These are phyloP conservation scores for Helicorthomorpha holstii DNA, from an alignment of 1,140 invertebrate species.

Conservation along the genomic window DNA sequence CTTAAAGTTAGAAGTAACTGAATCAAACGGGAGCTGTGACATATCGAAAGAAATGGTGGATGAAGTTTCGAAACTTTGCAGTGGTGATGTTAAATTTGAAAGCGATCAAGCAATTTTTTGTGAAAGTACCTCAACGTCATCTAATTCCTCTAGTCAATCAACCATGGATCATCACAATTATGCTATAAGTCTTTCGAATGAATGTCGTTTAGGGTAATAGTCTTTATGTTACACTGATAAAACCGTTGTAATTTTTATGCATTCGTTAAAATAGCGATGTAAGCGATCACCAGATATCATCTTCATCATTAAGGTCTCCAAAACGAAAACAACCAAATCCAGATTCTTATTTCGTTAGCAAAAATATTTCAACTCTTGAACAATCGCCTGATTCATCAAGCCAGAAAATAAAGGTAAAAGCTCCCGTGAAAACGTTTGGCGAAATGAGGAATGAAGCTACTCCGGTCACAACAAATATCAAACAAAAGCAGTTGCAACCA, in stretches of 20 bases:
- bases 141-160: background rate
- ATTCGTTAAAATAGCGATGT: conserved; percentile 16
- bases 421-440: too few species aligned
- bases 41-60: conserved; percentile 13
- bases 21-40: conserved; percentile 25
- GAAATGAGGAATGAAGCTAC: background rate
- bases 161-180: conserved; percentile 22
- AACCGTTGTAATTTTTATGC: too few species aligned
- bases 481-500: background rate
- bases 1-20: conserved; percentile 28
- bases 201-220: background rate
- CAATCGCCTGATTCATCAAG: too few species aligned
- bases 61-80: too few species aligned
- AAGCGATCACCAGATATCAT: background rate
- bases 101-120: background rate
- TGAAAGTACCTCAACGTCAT: background rate
- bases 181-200: conserved; percentile 20
- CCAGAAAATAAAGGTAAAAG: too few species aligned
- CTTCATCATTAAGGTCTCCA: conserved; percentile 22
- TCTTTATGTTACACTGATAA: too few species aligned
- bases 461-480: background rate
- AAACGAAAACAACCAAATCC: background rate
- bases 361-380: too few species aligned
- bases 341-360: conserved; percentile 4
- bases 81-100: too few species aligned